These are phyloP conservation scores for Rhinophrynus dorsalis DNA, from an alignment of 2,797 vertebrate genomes.

Conservation along the genomic window DNA sequence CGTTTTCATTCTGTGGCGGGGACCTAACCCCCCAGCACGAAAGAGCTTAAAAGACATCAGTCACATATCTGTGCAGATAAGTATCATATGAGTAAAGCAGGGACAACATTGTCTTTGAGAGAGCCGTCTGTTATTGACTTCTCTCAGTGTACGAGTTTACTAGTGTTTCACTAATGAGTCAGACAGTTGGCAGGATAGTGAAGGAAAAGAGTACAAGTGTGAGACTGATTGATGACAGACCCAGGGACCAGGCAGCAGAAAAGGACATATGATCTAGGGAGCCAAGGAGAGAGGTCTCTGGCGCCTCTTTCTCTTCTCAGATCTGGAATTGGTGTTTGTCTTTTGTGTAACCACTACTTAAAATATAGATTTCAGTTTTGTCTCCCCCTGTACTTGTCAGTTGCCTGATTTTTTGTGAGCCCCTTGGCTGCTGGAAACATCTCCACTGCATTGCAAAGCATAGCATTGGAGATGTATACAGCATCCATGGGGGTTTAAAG, in stretches of 20 bases:
- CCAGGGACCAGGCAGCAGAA: conserved; percentile 36
- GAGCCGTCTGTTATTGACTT: conserved; percentile 45
- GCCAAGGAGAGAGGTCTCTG: conserved; percentile 9
- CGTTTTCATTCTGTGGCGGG: background rate
- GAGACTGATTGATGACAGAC: conserved; percentile 48
- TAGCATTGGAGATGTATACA: no score
- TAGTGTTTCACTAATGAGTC: conserved; percentile 51
- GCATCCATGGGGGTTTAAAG: no score
- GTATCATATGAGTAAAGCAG: conserved; percentile 30
- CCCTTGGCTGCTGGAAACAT: no score
- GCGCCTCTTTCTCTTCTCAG: conserved; percentile 24
- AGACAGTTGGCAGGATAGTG: conserved; percentile 49
- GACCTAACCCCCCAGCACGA: conserved; percentile 12
- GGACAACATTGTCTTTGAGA: conserved; percentile 36
- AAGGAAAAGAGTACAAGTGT: conserved; percentile 45
- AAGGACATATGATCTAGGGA: conserved; percentile 35
- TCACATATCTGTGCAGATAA: conserved; percentile 31
- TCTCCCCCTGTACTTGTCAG: background rate
- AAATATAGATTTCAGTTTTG: conserved; percentile 23
- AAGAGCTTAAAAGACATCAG: conserved; percentile 26
- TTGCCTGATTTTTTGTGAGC: no score
- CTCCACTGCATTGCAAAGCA: no score
- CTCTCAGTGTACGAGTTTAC: conserved; percentile 36
- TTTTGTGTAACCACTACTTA: conserved; percentile 11
- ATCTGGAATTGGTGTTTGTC: conserved; percentile 17